phyloP scores from a whole-genome alignment of 2,797 vertebrate genomes.

The Rhadinocentrus ornatus region DNA sequence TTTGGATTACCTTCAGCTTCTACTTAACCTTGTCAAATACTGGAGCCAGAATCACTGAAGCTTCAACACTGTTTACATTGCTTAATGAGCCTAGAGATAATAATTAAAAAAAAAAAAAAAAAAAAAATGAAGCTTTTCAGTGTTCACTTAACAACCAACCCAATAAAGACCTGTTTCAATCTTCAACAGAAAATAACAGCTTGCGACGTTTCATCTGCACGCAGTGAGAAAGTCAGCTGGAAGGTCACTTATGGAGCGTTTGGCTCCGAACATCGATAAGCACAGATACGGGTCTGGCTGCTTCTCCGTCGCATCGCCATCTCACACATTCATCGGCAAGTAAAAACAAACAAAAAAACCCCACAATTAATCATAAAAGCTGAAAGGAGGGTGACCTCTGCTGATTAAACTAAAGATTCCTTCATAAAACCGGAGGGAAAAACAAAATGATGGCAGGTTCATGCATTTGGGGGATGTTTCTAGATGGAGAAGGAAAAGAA shows the following conservation, averaged over 20 bases:
- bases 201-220: slow-evolving; percentile 38
- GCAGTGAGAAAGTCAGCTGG: slow-evolving; percentile 50
- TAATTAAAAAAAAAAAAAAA: slow-evolving; percentile 2
- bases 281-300: slow-evolving; percentile 38
- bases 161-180: slow-evolving; percentile 47
- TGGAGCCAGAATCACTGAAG: slow-evolving; percentile 71
- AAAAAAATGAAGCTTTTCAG: slow-evolving; percentile 36
- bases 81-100: slow-evolving; percentile 52
- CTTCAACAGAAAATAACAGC: slow-evolving; percentile 42
- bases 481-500: slow-evolving; percentile 71
- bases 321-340: slow-evolving; percentile 46
- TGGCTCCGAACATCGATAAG: slow-evolving; percentile 48
- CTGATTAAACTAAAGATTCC: slow-evolving; percentile 46
- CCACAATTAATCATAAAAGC: slow-evolving; percentile 29
- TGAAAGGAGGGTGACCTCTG: slow-evolving; percentile 29
- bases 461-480: slow-evolving; percentile 43
- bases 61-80: slow-evolving; percentile 77
- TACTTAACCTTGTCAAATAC: slow-evolving; percentile 59
- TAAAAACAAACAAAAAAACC: slow-evolving; percentile 29
- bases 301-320: slow-evolving; percentile 17
- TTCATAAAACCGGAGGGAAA: slow-evolving; percentile 46
- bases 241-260: slow-evolving; percentile 71
- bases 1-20: slow-evolving; percentile 58
- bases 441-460: slow-evolving; percentile 25
- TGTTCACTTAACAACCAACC: slow-evolving; percentile 52